Evolutionary conservation across 2,113 vertebrate genomes (phyloP).

Genomic region (Mohoua ochrocephala): DNA sequence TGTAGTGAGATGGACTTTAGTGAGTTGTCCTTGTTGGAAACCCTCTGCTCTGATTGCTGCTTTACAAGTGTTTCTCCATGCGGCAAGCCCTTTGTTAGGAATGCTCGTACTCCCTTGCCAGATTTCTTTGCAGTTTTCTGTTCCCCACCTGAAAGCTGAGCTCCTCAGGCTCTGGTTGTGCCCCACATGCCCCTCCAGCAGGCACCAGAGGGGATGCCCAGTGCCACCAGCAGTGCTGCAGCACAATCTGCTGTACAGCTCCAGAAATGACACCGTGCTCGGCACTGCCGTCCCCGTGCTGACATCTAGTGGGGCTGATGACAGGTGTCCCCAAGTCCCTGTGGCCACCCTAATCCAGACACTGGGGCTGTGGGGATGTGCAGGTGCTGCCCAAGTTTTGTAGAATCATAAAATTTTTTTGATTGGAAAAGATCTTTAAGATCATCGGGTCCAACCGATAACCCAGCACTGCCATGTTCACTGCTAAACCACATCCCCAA

Average conservation of each 20-base stretch:
- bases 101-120: not conserved
- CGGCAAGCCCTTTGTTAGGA: not conserved
- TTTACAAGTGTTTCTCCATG: not conserved
- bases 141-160: not conserved
- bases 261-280: accelerated
- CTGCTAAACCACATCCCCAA: not conserved
- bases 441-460: not conserved
- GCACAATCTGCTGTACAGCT: accelerated
- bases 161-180: not conserved
- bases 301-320: slow-evolving; percentile 17
- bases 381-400: not conserved
- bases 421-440: not conserved
- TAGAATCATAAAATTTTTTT: not conserved
- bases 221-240: not conserved
- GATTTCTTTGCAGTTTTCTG: not conserved
- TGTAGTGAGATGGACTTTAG: not conserved
- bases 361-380: not conserved
- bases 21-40: not conserved
- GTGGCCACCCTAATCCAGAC: not conserved
- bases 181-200: not conserved
- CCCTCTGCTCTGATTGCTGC: not conserved
- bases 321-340: not conserved
- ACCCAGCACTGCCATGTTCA: not conserved
- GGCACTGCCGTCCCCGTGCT: not conserved
- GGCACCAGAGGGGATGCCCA: not conserved